Conservation (phyloP, 1,140 invertebrate species). For the Atopsyche davidsoni region DNA sequence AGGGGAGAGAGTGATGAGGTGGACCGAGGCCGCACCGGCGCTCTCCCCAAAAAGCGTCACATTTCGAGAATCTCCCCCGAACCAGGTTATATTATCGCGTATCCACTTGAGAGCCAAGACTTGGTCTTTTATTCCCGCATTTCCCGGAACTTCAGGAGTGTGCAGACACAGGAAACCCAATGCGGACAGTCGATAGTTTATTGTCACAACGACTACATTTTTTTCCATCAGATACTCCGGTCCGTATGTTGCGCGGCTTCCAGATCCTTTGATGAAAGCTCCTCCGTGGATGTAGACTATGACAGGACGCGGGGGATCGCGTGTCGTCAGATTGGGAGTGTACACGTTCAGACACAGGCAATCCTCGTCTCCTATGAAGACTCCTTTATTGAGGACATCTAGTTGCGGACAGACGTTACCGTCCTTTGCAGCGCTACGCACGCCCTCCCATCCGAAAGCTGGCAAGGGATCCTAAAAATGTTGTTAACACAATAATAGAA, state of each 20-base stretch:
- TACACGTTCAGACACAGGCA: constrained; percentile 53
- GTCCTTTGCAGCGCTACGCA: constrained; percentile 46
- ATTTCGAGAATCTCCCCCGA: constrained; percentile 56
- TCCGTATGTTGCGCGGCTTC: constrained; percentile 32
- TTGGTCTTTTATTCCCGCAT: constrained; percentile 28
- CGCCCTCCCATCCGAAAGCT: constrained; percentile 48
- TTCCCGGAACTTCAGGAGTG: constrained; percentile 46
- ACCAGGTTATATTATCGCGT: constrained; percentile 52
- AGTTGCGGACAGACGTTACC: constrained; percentile 42
- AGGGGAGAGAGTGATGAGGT: constrained; percentile 34
- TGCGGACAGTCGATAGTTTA: constrained; percentile 70
- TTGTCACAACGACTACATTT: constrained; percentile 62
- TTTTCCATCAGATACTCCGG: constrained; percentile 52
- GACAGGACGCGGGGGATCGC: constrained; percentile 32
- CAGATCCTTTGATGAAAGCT: constrained; percentile 47
- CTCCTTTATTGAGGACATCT: constrained; percentile 23
- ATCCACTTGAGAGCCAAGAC: constrained; percentile 25
- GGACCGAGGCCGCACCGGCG: constrained; percentile 47
- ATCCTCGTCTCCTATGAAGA: constrained; percentile 46
- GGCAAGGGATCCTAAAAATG: constrained; percentile 50
- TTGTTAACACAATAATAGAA: too few relatives aligned
- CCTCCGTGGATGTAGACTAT: constrained; percentile 59
- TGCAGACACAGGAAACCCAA: constrained; percentile 65
- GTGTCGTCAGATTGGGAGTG: constrained; percentile 28
- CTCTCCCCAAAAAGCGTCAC: constrained; percentile 51